Percentiles rank a stretch among this genome's conserved stretches.
Conservation (phyloP, 1,140 invertebrate genomes). For the Pseudomyrmex cubaensis region DNA sequence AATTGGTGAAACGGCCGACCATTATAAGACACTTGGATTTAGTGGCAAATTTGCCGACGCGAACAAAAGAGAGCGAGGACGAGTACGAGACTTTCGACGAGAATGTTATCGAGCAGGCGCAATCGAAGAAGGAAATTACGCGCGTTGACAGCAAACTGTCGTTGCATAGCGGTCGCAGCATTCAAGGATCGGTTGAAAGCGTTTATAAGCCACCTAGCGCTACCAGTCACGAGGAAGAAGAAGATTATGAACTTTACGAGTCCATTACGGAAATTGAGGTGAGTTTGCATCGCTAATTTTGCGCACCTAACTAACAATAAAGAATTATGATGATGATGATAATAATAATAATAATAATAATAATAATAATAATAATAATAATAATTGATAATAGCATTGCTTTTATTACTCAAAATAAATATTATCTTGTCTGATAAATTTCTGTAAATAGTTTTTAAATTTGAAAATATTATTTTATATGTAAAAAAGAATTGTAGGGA, state of each 20-base stretch:
- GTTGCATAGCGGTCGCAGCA: constrained; percentile 66
- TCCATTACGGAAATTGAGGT: constrained; percentile 80
- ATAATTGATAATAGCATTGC: no score
- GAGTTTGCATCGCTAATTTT: constrained; percentile 32
- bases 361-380: no score
- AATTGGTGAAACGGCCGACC: constrained; percentile 61
- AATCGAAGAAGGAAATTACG: constrained; percentile 62
- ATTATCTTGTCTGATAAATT: no score
- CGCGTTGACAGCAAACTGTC: constrained; percentile 77
- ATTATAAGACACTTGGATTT: constrained; percentile 80
- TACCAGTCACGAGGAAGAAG: constrained; percentile 76
- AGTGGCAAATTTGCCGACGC: constrained; percentile 80
- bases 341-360: no score
- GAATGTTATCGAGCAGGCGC: constrained; percentile 74
- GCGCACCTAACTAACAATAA: no score
- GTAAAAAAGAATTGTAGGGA: no score
- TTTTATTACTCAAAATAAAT: no score
- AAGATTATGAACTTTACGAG: constrained; percentile 81
- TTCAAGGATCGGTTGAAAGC: constrained; percentile 77
- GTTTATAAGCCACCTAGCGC: constrained; percentile 77
- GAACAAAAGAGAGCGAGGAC: constrained; percentile 78
- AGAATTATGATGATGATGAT: no score
- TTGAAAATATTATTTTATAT: no score
- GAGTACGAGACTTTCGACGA: constrained; percentile 81
- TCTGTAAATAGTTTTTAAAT: no score